Percentiles rank a stretch among this genome's conserved stretches.
Conservation (phyloP, 2,888 invertebrate genomes). For the Listrodromus nycthemerus region DNA sequence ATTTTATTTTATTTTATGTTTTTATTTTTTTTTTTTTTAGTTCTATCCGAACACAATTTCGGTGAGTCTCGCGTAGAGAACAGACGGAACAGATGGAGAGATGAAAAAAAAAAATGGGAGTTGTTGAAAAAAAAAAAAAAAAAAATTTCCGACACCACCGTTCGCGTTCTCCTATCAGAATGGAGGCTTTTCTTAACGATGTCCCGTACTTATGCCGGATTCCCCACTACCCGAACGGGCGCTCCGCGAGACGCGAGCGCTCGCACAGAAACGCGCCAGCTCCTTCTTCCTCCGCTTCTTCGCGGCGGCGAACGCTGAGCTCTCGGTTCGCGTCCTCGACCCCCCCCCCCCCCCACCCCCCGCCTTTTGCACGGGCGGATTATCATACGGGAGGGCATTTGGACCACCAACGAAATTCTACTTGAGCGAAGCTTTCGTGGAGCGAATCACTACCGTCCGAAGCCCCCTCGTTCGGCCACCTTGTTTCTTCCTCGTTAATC, state of each 20-base stretch:
- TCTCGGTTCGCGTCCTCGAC: constrained; percentile 17
- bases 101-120: constrained; percentile 18
- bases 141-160: constrained; percentile 58
- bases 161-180: constrained; percentile 81
- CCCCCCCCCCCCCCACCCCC: background rate
- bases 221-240: constrained; percentile 75
- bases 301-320: constrained; percentile 32
- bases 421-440: constrained; percentile 30
- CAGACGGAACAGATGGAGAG: background rate
- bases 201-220: constrained; percentile 82
- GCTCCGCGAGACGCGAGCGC: constrained; percentile 51
- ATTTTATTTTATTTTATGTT: background rate
- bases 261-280: constrained; percentile 17
- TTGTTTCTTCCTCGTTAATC: background rate
- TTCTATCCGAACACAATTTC: background rate
- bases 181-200: constrained; percentile 83
- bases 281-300: constrained; percentile 43
- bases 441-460: background rate
- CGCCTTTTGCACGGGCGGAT: constrained; percentile 19
- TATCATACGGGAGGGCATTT: constrained; percentile 20
- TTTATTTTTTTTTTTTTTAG: background rate
- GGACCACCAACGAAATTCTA: constrained; percentile 44
- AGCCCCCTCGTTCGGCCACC: background rate
- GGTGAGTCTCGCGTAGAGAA: background rate
- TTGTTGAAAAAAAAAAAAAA: constrained; percentile 33